These are phyloP conservation scores for Bombus waltoni DNA, from an alignment of 1,140 invertebrate genomes.

Conservation along the genomic window DNA sequence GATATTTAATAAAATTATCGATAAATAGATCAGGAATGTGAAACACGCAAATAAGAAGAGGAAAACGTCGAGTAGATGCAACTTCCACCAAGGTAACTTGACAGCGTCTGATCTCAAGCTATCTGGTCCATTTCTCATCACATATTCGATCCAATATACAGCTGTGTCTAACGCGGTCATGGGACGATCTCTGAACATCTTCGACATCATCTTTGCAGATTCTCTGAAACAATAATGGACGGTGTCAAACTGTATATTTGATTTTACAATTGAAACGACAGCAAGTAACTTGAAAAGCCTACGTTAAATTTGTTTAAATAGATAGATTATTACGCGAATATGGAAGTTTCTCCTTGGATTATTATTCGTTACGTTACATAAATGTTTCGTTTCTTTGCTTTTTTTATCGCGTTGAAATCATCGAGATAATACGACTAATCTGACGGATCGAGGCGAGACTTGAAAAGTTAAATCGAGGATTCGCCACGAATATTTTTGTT, in stretches of 20 bases:
- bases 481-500: too few relatives aligned
- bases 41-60: conserved; percentile 43
- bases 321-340: background rate
- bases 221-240: conserved; percentile 34
- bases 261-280: background rate
- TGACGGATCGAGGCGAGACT: too few relatives aligned
- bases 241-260: too few relatives aligned
- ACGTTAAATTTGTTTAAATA: background rate
- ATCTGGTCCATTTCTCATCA: conserved; percentile 82
- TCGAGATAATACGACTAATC: too few relatives aligned
- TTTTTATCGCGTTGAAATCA: too few relatives aligned
- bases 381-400: background rate
- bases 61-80: conserved; percentile 77
- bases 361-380: background rate
- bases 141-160: conserved; percentile 84
- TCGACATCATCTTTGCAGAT: conserved; percentile 56
- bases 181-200: conserved; percentile 74
- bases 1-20: background rate
- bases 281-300: background rate
- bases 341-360: background rate
- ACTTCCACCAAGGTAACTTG: conserved; percentile 79
- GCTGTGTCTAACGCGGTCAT: conserved; percentile 83
- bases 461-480: too few relatives aligned
- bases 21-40: background rate
- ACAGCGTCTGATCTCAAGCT: conserved; percentile 75